Evolutionary conservation across 2,797 vertebrate genomes (phyloP), one percentile per base, ranked within the genome.

Genomic region (Spinus olivaceus): DNA sequence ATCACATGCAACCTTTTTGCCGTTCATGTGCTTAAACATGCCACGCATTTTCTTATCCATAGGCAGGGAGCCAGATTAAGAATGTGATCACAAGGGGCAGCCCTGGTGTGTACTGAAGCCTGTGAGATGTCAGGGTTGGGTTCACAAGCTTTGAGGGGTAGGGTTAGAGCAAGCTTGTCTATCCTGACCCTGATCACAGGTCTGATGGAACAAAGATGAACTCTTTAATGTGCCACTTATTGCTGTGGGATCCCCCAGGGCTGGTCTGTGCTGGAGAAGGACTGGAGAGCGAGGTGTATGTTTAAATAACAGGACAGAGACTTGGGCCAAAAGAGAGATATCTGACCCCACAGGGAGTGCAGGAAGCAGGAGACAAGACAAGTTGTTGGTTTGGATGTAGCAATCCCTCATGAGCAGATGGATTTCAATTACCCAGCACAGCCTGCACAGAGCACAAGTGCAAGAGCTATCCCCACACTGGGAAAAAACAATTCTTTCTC

Each of bases 141-240:
- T 28, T 61, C 20, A 5, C 47, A n/a, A 39, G 5, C 8, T 88
- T 69, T 37, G 32, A 47, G 9, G 4, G 6, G 7, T 14, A 39
- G 22, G n/a, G 14, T 44, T 24, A 37, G 28, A 66, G 23, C 23
- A 63, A 85, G 20, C 22, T 76, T 54, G 4, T 66, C 70, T 59
- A 2, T 61, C 28, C 47, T 54, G 54, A 39, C 33, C 8, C 7
- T 0, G 0, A 33, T 27, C 44, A 44, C 14, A 32, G 33, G 17
- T 76, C 30, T 6, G 4, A 9, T 61, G 41, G 30, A 42, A 61
- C 6, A 1, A 35, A 46, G 24, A 22, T n/a, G 39, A n/a, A 14
- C 27, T 72, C 18, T 87, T 84, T 25, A 50, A 35, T 37, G 15
- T 51, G 39, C 22, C 39, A 10, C n/a, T 24, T 30, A 4, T 22